Evolutionary conservation across 2,888 invertebrate species (phyloP).

Genomic region (Megamerina dolium): DNA sequence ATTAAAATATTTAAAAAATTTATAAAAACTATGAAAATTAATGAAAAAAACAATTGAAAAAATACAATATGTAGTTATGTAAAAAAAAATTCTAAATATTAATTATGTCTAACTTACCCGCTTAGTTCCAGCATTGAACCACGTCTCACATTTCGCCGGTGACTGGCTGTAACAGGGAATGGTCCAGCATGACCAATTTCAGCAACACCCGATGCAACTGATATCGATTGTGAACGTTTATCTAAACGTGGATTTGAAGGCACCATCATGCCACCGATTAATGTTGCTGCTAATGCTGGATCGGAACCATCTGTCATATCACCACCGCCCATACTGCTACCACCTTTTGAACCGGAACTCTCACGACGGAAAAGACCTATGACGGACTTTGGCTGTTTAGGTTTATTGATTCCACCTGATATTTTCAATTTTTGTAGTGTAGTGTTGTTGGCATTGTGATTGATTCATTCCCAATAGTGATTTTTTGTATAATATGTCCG

Average conservation of each 20-base stretch:
- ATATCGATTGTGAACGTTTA: constrained; percentile 41
- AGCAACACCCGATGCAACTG: constrained; percentile 24
- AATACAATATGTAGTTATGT: not conserved
- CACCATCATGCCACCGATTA: constrained; percentile 47
- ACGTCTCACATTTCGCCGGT: constrained; percentile 64
- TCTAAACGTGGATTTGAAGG: constrained; percentile 42
- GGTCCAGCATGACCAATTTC: constrained; percentile 56
- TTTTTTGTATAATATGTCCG: not conserved
- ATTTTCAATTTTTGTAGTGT: no score
- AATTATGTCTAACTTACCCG: constrained; percentile 54
- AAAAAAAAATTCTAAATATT: constrained; percentile 1
- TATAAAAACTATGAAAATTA: constrained; percentile 6
- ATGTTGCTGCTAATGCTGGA: constrained; percentile 42
- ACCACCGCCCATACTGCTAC: constrained; percentile 52
- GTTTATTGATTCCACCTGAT: constrained; percentile 78
- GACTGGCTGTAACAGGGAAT: constrained; percentile 61
- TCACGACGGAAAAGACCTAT: constrained; percentile 84
- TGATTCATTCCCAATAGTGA: constrained; percentile 2
- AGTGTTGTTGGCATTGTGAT: constrained; percentile 6
- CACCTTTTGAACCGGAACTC: constrained; percentile 62
- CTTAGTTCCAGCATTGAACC: constrained; percentile 79
- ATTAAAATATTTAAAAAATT: no score
- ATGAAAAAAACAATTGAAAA: constrained; percentile 3
- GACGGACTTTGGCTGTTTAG: constrained; percentile 77
- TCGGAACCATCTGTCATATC: constrained; percentile 54